A percentile compares a stretch with the other conserved stretches of the same genome.
Conservation (phyloP, 1,140 invertebrate species). For the Magallana angulata region DNA sequence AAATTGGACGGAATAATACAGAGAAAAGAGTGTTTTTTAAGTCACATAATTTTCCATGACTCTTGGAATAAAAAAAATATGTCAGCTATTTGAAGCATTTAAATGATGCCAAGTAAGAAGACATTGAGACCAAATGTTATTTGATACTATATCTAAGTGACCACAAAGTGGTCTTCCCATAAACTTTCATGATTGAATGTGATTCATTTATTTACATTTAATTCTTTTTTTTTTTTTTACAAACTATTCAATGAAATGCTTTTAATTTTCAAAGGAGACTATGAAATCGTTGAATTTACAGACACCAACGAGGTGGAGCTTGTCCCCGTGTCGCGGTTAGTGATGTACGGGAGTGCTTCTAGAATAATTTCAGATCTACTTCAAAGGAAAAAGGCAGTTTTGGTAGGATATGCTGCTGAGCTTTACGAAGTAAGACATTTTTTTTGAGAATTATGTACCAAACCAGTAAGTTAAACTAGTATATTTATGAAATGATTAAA, state of each 20-base stretch:
- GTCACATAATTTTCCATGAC: not conserved
- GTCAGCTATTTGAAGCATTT: not conserved
- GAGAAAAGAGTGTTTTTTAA: not conserved
- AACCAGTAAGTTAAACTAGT: too few species aligned
- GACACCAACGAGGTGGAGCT: too few species aligned
- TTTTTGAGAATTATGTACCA: too few species aligned
- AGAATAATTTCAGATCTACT: too few species aligned
- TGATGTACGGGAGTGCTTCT: too few species aligned
- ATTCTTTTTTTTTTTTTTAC: not conserved
- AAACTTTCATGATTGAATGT: not conserved
- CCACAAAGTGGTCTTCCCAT: conserved; percentile 6
- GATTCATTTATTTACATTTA: not conserved
- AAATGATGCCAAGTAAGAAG: not conserved
- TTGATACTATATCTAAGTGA: not conserved
- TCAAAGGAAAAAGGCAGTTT: too few species aligned
- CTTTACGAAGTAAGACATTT: too few species aligned
- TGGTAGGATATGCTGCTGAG: too few species aligned
- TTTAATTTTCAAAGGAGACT: not conserved
- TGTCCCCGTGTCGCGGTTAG: too few species aligned
- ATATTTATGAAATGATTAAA: too few species aligned
- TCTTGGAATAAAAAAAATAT: conserved; percentile 3
- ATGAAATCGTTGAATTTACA: conserved; percentile 5
- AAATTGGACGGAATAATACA: not conserved
- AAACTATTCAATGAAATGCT: not conserved
- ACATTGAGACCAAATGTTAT: not conserved